Conservation (phyloP, 2,888 invertebrate species). For the Ecliptopera silaceata region DNA sequence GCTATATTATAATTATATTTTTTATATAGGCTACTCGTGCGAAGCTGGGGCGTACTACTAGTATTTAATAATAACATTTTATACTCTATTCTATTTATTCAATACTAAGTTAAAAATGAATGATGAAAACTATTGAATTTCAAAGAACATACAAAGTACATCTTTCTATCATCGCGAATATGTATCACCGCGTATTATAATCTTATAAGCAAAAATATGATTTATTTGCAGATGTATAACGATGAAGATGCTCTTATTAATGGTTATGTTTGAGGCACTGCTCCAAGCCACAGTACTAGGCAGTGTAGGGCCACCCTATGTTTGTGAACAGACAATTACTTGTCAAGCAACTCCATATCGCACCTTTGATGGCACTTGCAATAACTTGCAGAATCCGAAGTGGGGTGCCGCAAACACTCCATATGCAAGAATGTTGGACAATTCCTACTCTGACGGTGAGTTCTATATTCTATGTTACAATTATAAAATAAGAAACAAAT, state of each 20-base stretch:
- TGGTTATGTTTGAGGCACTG: background rate
- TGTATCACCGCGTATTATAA: too few species aligned
- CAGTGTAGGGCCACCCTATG: background rate
- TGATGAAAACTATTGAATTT: too few species aligned
- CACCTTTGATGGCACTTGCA: slow-evolving; percentile 21
- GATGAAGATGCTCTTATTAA: background rate
- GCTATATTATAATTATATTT: too few species aligned
- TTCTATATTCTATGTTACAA: too few species aligned
- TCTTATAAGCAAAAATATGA: background rate
- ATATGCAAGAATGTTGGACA: slow-evolving; percentile 9
- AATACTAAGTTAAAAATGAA: too few species aligned
- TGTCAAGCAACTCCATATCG: slow-evolving; percentile 16
- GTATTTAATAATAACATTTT: too few species aligned
- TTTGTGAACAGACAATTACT: slow-evolving; percentile 9
- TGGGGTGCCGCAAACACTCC: slow-evolving; percentile 13
- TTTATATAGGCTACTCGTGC: too few species aligned
- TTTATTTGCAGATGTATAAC: slow-evolving; percentile 5
- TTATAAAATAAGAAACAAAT: too few species aligned
- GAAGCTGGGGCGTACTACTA: too few species aligned
- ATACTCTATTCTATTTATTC: too few species aligned
- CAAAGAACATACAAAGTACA: too few species aligned
- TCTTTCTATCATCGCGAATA: too few species aligned
- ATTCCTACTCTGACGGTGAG: slow-evolving; percentile 24
- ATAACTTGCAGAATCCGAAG: slow-evolving; percentile 12
- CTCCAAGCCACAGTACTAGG: background rate